phyloP scores from a whole-genome alignment of 2,888 invertebrate genomes.

The Geotrupes spiniger region DNA sequence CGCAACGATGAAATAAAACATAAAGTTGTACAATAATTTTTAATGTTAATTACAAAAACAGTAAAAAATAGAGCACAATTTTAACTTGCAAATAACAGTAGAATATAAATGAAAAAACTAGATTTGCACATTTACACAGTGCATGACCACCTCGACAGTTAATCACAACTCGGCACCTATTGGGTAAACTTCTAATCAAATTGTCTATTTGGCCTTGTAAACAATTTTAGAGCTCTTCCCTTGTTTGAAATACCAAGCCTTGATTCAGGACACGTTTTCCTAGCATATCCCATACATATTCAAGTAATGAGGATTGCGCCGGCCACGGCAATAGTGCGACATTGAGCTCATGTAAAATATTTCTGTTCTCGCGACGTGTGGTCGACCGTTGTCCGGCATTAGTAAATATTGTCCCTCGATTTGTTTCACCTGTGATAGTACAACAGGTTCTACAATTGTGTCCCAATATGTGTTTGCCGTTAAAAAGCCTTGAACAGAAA shows the following conservation, averaged over 20 bases:
- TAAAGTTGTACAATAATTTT: no score
- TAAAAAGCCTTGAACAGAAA: not conserved
- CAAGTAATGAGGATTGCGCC: conserved; percentile 2
- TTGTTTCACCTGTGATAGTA: not conserved
- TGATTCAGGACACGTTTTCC: not conserved
- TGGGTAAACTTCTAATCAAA: not conserved
- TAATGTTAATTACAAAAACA: no score
- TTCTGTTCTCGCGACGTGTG: conserved; percentile 2
- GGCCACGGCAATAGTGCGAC: conserved; percentile 1
- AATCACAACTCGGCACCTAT: conserved; percentile 1
- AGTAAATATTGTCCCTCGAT: not conserved
- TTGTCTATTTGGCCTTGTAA: not conserved
- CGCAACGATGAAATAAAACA: no score
- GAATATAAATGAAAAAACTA: not conserved
- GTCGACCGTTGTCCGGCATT: not conserved
- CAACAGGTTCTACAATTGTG: not conserved
- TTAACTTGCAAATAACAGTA: not conserved
- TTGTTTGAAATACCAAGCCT: conserved; percentile 2
- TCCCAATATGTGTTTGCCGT: conserved; percentile 1
- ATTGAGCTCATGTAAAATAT: not conserved
- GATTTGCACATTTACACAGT: not conserved
- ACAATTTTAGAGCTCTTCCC: not conserved
- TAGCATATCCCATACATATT: conserved; percentile 2
- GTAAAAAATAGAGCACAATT: not conserved
- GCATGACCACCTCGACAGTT: not conserved